These are phyloP conservation scores for Anarrhichthys ocellatus DNA, from an alignment of 2,113 vertebrate genomes.

Conservation along the genomic window DNA sequence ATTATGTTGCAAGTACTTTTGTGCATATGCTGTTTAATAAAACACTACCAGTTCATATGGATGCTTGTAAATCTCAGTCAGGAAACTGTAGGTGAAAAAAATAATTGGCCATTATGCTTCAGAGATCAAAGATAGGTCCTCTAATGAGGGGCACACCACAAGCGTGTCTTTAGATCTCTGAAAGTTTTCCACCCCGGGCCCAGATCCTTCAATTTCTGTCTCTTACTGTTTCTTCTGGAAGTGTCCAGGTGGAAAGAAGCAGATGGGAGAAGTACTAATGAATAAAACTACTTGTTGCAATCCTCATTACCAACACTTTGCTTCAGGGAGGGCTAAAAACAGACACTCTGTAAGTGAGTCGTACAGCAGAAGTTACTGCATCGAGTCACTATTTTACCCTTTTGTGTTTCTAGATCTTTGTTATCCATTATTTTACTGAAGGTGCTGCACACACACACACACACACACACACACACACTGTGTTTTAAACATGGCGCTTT, in stretches of 20 bases:
- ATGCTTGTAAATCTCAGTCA: slow-evolving; percentile 10
- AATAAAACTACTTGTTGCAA: slow-evolving; percentile 40
- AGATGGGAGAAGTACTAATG: slow-evolving; percentile 76
- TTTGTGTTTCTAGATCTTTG: not conserved
- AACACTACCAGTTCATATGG: slow-evolving; percentile 2
- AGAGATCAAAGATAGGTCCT: slow-evolving; percentile 31
- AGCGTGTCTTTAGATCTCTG: slow-evolving; percentile 16
- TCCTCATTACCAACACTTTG: slow-evolving; percentile 66
- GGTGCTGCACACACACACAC: not conserved
- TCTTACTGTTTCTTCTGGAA: slow-evolving; percentile 32
- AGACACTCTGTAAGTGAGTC: slow-evolving; percentile 42
- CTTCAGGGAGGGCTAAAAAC: slow-evolving; percentile 65
- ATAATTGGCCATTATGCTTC: slow-evolving; percentile 40
- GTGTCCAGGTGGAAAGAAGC: slow-evolving; percentile 72
- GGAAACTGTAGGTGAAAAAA: slow-evolving; percentile 35
- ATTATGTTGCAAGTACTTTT: not conserved
- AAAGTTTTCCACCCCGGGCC: slow-evolving; percentile 40
- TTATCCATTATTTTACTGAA: slow-evolving; percentile 4
- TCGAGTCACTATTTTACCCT: slow-evolving; percentile 21
- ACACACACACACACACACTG: not conserved
- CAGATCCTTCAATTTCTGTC: slow-evolving; percentile 36
- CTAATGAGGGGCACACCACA: slow-evolving; percentile 45
- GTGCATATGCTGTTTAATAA: slow-evolving; percentile 22
- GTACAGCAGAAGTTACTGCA: slow-evolving; percentile 7
- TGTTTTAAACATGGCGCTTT: slow-evolving; percentile 72